phyloP scores from a whole-genome alignment of 2,797 vertebrate genomes.

The Melanotaenia parkinsoni region DNA sequence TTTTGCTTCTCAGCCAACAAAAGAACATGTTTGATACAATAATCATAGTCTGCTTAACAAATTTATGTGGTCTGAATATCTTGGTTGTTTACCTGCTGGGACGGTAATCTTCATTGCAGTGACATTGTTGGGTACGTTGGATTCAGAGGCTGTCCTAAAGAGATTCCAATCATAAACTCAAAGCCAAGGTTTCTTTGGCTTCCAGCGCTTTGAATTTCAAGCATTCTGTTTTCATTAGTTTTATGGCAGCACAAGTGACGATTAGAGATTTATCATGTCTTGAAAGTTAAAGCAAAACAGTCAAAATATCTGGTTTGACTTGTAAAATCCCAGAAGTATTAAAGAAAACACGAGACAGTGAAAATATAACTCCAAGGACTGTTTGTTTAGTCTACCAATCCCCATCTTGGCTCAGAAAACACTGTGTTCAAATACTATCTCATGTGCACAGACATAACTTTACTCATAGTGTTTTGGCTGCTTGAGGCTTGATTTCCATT shows the following conservation, averaged over 20 bases:
- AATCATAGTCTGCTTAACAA: background rate
- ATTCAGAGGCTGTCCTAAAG: background rate
- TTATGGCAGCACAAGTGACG: background rate
- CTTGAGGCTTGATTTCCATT: constrained; percentile 1
- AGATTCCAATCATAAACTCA: background rate
- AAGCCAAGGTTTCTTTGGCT: background rate
- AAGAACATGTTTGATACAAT: background rate
- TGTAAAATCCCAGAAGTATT: background rate
- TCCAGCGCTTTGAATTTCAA: background rate
- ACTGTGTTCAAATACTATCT: constrained; percentile 6
- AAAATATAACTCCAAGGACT: background rate
- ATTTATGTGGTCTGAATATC: background rate
- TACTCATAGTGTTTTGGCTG: background rate
- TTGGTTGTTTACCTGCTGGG: background rate
- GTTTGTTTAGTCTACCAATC: background rate
- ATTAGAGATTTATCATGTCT: background rate
- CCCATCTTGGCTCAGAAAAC: background rate
- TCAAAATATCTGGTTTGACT: background rate
- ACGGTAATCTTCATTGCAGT: background rate
- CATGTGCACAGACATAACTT: background rate
- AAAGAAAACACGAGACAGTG: background rate
- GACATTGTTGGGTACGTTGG: background rate
- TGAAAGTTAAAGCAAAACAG: background rate
- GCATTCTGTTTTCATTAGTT: background rate
- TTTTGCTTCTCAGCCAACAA: background rate